These are phyloP conservation scores for Serinus canaria DNA, from an alignment of 2,113 vertebrate species.

Conservation along the genomic window DNA sequence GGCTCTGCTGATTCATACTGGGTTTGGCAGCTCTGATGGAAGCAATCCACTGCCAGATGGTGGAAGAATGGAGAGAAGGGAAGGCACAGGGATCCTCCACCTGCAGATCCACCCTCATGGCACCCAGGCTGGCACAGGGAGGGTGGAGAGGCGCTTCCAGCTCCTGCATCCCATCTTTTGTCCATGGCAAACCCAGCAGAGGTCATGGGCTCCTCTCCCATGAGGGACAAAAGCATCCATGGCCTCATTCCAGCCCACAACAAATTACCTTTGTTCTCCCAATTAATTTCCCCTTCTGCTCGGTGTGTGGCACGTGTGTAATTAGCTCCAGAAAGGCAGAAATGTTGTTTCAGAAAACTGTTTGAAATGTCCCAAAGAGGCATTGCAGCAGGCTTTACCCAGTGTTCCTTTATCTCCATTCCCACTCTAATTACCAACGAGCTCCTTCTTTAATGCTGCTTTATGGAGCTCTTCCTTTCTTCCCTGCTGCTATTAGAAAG, in stretches of 20 bases:
- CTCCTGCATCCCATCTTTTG: background rate
- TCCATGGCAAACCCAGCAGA: background rate
- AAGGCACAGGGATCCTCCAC: slow-evolving; percentile 2
- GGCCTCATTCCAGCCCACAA: slow-evolving; percentile 17
- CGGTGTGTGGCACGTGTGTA: slow-evolving; percentile 26
- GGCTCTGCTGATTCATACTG: slow-evolving; percentile 24
- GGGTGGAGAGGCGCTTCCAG: background rate
- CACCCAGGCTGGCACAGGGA: background rate
- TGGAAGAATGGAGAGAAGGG: background rate
- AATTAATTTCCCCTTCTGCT: slow-evolving; percentile 60
- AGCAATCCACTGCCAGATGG: slow-evolving; percentile 25
- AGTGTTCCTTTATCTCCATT: background rate
- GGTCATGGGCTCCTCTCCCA: background rate
- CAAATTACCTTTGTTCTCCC: slow-evolving; percentile 63
- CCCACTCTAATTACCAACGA: slow-evolving; percentile 35
- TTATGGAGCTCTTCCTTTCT: slow-evolving; percentile 30
- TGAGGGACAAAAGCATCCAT: background rate
- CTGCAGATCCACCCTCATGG: background rate
- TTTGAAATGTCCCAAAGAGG: slow-evolving; percentile 49
- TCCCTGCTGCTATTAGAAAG: slow-evolving; percentile 8
- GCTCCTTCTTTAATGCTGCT: slow-evolving; percentile 34
- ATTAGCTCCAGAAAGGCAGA: slow-evolving; percentile 39
- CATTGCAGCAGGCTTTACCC: slow-evolving; percentile 18
- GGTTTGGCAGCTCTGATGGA: slow-evolving; percentile 43
- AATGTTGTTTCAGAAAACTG: slow-evolving; percentile 35